phyloP scores from a whole-genome alignment of 2,797 vertebrate genomes.

The Microcaecilia unicolor region DNA sequence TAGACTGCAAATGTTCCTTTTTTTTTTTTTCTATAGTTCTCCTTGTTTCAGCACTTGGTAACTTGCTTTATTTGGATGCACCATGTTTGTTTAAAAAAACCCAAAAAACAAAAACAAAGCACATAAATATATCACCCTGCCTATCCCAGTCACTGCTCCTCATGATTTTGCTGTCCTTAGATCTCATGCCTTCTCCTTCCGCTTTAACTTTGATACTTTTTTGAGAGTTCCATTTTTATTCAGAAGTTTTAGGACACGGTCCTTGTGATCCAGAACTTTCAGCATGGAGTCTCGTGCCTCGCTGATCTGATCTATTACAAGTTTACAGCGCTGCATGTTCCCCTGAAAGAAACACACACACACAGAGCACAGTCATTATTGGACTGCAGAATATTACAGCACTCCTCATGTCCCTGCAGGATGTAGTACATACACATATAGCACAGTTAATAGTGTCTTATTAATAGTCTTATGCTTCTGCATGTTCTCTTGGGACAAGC shows the following conservation, averaged over 20 bases:
- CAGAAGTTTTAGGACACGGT: constrained; percentile 92
- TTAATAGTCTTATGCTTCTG: too few relatives aligned
- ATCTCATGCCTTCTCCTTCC: constrained; percentile 81
- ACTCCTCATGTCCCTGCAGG: background rate
- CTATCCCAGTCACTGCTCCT: constrained; percentile 36
- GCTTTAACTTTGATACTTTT: constrained; percentile 93
- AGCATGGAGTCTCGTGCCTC: constrained; percentile 98
- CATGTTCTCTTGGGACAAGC: too few relatives aligned
- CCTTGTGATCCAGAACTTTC: constrained; percentile 96
- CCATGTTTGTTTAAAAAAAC: constrained; percentile 42
- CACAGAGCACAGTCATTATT: background rate
- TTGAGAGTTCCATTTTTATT: constrained; percentile 93
- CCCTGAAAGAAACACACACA: constrained; percentile 56
- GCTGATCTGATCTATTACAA: constrained; percentile 97
- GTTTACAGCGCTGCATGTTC: constrained; percentile 97
- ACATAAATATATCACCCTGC: too few relatives aligned
- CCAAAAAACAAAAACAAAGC: constrained; percentile 15
- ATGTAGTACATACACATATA: too few relatives aligned
- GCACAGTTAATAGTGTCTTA: too few relatives aligned
- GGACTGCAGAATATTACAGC: background rate
- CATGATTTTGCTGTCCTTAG: constrained; percentile 30
- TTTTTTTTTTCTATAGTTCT: too few relatives aligned
- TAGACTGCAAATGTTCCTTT: too few relatives aligned
- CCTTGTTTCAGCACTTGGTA: too few relatives aligned
- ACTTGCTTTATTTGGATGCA: constrained; percentile 40